phyloP scores from a whole-genome alignment of 2,888 invertebrate genomes.

The Nasonovia ribisnigri region DNA sequence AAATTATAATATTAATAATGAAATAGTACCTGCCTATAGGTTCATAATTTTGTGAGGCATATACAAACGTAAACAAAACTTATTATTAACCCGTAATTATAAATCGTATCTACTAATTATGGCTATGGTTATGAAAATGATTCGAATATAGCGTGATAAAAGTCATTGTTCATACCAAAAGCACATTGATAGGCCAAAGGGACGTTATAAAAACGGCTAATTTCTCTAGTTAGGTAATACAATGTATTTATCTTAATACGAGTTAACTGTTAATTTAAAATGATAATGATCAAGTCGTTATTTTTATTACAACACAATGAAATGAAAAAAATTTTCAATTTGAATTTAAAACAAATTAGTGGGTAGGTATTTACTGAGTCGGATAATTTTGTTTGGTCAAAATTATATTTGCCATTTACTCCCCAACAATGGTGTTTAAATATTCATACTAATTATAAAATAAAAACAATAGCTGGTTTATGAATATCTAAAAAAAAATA shows the following conservation, averaged over 20 bases:
- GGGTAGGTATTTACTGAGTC: neutral
- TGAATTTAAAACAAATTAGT: neutral
- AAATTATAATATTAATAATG: slow-evolving; percentile 1
- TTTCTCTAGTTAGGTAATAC: neutral
- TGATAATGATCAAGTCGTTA: slow-evolving; percentile 19
- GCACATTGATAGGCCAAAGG: neutral
- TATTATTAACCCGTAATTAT: slow-evolving; percentile 38
- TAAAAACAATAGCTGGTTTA: neutral
- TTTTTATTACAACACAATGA: neutral
- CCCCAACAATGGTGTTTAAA: neutral
- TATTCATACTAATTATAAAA: neutral
- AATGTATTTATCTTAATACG: neutral
- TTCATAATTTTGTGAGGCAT: neutral
- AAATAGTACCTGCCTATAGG: neutral
- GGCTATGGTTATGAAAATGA: slow-evolving; percentile 7
- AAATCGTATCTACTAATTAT: slow-evolving; percentile 37
- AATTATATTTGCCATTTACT: neutral
- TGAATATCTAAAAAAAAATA: neutral
- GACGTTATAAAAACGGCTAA: neutral
- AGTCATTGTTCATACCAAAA: neutral
- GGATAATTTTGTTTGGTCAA: neutral
- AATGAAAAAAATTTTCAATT: neutral
- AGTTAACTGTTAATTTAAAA: neutral
- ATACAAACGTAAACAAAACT: slow-evolving; percentile 6
- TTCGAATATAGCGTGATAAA: slow-evolving; percentile 37